phyloP scores from a whole-genome alignment of 2,797 vertebrate genomes.

The Bradypus variegatus region DNA sequence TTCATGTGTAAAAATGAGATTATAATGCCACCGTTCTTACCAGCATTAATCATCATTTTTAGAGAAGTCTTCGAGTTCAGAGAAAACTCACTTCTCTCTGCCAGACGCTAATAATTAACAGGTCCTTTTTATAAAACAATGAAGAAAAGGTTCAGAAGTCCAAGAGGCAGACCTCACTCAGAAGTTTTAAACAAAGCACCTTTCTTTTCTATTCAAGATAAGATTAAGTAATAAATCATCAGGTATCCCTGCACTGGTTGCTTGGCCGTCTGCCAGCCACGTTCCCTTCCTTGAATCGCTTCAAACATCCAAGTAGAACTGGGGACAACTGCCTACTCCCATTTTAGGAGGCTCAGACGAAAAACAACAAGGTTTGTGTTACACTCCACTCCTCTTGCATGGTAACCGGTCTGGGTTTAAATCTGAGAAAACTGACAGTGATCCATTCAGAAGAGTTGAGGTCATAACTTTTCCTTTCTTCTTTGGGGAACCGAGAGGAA shows the following conservation, averaged over 20 bases:
- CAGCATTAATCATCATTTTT: neutral
- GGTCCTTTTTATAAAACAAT: neutral
- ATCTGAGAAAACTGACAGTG: neutral
- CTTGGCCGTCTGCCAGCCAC: neutral
- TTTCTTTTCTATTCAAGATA: slow-evolving; percentile 42
- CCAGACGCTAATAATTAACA: neutral
- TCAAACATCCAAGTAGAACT: neutral
- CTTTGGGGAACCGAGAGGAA: neutral
- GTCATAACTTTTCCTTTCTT: neutral
- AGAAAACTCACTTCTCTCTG: slow-evolving; percentile 1
- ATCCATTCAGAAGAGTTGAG: neutral
- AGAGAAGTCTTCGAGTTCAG: neutral
- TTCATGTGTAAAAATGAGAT: neutral
- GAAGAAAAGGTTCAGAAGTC: neutral
- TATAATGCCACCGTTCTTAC: neutral
- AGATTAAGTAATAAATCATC: slow-evolving; percentile 16
- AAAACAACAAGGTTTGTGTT: neutral
- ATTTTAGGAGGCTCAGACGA: neutral
- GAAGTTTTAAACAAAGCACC: slow-evolving; percentile 15
- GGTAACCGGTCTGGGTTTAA: neutral
- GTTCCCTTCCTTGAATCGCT: slow-evolving; percentile 19
- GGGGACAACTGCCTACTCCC: neutral
- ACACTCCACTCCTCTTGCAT: neutral
- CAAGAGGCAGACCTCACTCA: neutral
- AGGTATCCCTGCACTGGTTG: neutral